phyloP scores from a whole-genome alignment of 2,888 invertebrate genomes.

The Chaitophorus viminalis region DNA sequence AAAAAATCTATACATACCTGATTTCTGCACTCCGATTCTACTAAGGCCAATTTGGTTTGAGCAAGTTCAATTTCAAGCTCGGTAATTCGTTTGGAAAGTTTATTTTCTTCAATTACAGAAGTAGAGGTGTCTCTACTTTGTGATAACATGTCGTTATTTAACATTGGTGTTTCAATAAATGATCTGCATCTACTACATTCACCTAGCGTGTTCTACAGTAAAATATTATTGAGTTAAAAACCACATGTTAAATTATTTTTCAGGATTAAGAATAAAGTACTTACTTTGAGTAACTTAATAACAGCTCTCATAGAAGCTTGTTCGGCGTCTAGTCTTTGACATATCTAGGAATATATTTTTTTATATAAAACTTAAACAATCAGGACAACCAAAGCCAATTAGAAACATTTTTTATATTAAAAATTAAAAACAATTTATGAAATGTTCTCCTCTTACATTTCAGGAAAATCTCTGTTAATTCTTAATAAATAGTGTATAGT shows the following conservation, averaged over 20 bases:
- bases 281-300: slow-evolving; percentile 75
- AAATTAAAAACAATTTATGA: too few species aligned
- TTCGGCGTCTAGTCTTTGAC: slow-evolving; percentile 86
- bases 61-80: slow-evolving; percentile 96
- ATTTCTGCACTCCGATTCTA: slow-evolving; percentile 95
- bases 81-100: slow-evolving; percentile 76
- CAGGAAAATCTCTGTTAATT: too few species aligned
- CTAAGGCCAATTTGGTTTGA: slow-evolving; percentile 95
- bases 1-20: slow-evolving; percentile 72
- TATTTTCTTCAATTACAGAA: slow-evolving; percentile 62
- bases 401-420: neutral
- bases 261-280: neutral
- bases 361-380: too few species aligned
- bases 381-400: neutral
- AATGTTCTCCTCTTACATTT: too few species aligned
- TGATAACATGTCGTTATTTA: slow-evolving; percentile 32
- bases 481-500: too few species aligned
- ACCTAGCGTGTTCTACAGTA: slow-evolving; percentile 70
- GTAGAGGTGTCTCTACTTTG: slow-evolving; percentile 27
- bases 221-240: slow-evolving; percentile 41
- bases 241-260: neutral
- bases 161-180: slow-evolving; percentile 45
- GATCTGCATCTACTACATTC: slow-evolving; percentile 70
- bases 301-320: slow-evolving; percentile 75
- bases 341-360: slow-evolving; percentile 72